Base-by-base conservation (phyloP, 2,888 invertebrate species). In the Drosophila mulleri region DNA sequence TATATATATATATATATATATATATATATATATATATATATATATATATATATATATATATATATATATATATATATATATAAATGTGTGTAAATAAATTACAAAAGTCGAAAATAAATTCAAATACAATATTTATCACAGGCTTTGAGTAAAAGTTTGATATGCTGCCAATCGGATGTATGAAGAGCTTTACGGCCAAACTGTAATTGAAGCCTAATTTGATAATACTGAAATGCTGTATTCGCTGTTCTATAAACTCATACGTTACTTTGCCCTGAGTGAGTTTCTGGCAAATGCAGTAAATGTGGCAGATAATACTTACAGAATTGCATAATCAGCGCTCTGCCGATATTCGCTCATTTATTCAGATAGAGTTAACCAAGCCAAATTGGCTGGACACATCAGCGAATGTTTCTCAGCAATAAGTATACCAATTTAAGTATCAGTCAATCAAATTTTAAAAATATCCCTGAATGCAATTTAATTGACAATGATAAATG, bases 171-270 rank as follows among this genome's bases (percentile, higher is more conserved):
- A 29, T 18, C 18, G 29, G 6, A 29, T 29, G 2, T 18, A 48
- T 29, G 3, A 6, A 12, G 8, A 5, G 12, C 1, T n/a, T 12
- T 11, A 29, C 29, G n/a, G 11, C n/a, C 29, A 12, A 48, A 1
- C 48, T 48, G 29, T 29, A 29, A 48, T 48, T 48, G 48, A 48
- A 29, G n/a, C 29, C 29, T 48, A 18, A 48, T 48, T 48, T 26
- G 48, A 48, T 29, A 11, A 29, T 48, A 18, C 2, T 18, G 29
- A 12, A 11, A n/a, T 5, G n/a, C 12, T 48, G 29, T 29, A 48
- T 11, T 48, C n/a, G 2, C 3, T 48, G 7, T 48, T 48, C 26
- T 29, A 14, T 7, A 20, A 12, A 12, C 6, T 7, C 16, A 2
- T 29, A 29, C 1, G 11, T n/a, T 48, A 48, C 26, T 16, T 16